Percentiles rank a stretch among this genome's conserved stretches.
Conservation (phyloP, 2,113 vertebrate species). For the Carollia perspicillata region DNA sequence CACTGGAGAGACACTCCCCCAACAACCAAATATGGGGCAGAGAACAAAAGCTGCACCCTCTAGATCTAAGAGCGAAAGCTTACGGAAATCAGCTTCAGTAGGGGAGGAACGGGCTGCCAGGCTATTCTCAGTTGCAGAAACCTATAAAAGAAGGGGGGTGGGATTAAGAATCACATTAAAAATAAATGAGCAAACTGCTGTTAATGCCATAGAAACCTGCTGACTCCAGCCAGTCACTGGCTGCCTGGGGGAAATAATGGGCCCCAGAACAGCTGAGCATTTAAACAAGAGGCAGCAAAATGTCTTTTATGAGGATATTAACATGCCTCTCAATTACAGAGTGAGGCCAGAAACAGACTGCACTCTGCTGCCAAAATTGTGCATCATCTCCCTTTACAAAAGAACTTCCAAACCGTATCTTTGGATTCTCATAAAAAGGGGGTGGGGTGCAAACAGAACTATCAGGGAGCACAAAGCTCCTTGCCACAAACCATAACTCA, state of each 20-base stretch:
- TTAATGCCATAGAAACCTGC: constrained; percentile 71
- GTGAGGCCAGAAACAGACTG: constrained; percentile 47
- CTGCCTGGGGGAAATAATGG: constrained; percentile 37
- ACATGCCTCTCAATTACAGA: constrained; percentile 62
- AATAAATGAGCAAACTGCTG: constrained; percentile 66
- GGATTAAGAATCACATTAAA: constrained; percentile 71
- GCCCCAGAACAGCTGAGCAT: constrained; percentile 52
- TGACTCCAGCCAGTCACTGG: constrained; percentile 67
- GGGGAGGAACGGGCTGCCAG: constrained; percentile 18
- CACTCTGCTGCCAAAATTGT: constrained; percentile 23
- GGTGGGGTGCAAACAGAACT: not conserved
- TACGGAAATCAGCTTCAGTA: constrained; percentile 77
- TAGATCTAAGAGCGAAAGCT: constrained; percentile 42
- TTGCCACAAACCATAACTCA: not conserved
- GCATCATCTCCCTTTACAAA: constrained; percentile 37
- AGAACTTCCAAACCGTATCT: not conserved
- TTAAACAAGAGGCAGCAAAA: constrained; percentile 41
- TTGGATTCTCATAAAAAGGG: not conserved
- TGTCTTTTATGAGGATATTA: constrained; percentile 22
- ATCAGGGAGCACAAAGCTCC: not conserved
- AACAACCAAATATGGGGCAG: not conserved
- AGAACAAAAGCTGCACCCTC: not conserved
- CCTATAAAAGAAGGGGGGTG: constrained; percentile 67
- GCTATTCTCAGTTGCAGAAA: constrained; percentile 75
- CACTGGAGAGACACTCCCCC: not conserved